Percentiles rank a stretch among this genome's conserved stretches.
Conservation (phyloP, 2,113 vertebrate species). For the Cyanoderma ruficeps region DNA sequence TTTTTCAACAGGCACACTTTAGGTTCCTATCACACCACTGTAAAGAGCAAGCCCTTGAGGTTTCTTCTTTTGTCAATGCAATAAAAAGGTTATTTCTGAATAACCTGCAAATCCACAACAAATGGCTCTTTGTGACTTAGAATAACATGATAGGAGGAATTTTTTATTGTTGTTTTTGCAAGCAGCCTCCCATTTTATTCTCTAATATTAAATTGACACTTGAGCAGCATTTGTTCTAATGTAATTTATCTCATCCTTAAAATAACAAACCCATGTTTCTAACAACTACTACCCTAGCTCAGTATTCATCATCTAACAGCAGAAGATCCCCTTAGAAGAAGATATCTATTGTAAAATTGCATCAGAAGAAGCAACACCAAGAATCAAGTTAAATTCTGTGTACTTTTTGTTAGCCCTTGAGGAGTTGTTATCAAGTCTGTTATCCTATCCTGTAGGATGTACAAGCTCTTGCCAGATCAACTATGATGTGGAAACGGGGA, state of each 20-base stretch:
- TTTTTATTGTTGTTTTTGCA: neutral
- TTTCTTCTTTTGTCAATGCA: conserved; percentile 41
- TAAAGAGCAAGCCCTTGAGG: conserved; percentile 28
- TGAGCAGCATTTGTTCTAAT: neutral
- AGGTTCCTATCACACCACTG: conserved; percentile 26
- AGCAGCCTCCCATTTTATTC: neutral
- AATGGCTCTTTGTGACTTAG: neutral
- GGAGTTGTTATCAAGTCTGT: neutral
- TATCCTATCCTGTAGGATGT: neutral
- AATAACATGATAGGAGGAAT: neutral
- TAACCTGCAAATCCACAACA: conserved; percentile 2
- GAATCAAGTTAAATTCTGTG: neutral
- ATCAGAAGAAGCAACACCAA: neutral
- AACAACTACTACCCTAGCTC: neutral
- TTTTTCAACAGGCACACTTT: conserved; percentile 49
- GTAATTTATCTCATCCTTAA: neutral
- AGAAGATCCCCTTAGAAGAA: neutral
- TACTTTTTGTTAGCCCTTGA: neutral
- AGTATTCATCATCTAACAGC: neutral
- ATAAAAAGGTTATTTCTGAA: conserved; percentile 28
- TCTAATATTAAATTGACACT: neutral
- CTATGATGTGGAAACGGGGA: neutral
- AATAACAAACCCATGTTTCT: neutral
- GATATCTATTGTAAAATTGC: neutral
- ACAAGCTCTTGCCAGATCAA: neutral